phyloP scores from a whole-genome alignment of 2,797 vertebrate genomes.

The Fundulus diaphanus region DNA sequence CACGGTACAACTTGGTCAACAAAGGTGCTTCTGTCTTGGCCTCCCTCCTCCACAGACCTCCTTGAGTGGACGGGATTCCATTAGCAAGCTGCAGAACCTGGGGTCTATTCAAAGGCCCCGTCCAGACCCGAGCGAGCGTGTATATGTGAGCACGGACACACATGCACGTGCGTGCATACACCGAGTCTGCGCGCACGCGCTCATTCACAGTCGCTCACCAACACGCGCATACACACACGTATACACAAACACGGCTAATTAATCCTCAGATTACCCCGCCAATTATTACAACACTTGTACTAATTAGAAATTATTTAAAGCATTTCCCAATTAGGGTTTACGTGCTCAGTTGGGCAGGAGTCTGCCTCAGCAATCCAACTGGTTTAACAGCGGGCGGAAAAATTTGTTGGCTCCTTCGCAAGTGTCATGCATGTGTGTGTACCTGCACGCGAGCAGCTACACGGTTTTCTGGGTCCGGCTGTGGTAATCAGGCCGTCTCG shows the following conservation, averaged over 20 bases:
- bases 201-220: slow-evolving; percentile 70
- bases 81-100: slow-evolving; percentile 81
- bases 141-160: slow-evolving; percentile 20
- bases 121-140: slow-evolving; percentile 56
- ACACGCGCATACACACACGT: slow-evolving; percentile 52
- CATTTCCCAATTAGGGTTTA: slow-evolving; percentile 90
- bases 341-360: slow-evolving; percentile 83
- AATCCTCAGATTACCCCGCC: slow-evolving; percentile 88
- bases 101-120: slow-evolving; percentile 72
- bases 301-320: slow-evolving; percentile 95
- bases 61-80: slow-evolving; percentile 82
- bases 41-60: slow-evolving; percentile 80
- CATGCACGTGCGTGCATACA: slow-evolving; percentile 43
- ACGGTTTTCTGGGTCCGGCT: slow-evolving; percentile 57
- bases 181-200: slow-evolving; percentile 46
- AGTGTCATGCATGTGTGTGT: slow-evolving; percentile 25
- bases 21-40: slow-evolving; percentile 90
- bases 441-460: slow-evolving; percentile 14
- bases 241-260: slow-evolving; percentile 85
- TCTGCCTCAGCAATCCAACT: slow-evolving; percentile 88
- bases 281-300: slow-evolving; percentile 93
- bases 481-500: slow-evolving; percentile 75
- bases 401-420: slow-evolving; percentile 40
- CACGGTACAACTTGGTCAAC: slow-evolving; percentile 89
- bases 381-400: slow-evolving; percentile 58